A percentile compares a stretch with the other conserved stretches of the same genome.
Conservation (phyloP, 2,113 vertebrate species). For the Sphaerodactylus townsendi region DNA sequence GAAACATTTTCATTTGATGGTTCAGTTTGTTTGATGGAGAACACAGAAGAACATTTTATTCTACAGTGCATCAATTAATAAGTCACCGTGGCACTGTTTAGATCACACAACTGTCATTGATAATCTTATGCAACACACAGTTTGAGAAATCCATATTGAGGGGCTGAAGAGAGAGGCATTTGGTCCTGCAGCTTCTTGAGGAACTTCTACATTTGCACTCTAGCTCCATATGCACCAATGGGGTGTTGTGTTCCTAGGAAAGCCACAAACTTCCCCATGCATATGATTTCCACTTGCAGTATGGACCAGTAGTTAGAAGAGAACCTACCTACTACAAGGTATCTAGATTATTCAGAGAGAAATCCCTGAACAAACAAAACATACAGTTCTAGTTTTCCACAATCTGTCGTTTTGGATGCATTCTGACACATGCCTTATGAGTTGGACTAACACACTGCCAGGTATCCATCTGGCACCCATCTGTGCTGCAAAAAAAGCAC, state of each 20-base stretch:
- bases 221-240: background rate
- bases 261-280: too few relatives aligned
- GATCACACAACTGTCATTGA: background rate
- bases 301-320: background rate
- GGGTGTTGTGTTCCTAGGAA: too few relatives aligned
- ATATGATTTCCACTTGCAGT: too few relatives aligned
- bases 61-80: background rate
- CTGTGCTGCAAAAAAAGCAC: background rate
- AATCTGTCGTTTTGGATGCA: background rate
- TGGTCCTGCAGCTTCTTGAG: background rate
- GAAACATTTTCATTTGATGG: background rate
- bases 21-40: background rate
- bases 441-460: background rate
- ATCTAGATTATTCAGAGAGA: background rate
- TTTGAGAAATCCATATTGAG: background rate
- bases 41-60: background rate
- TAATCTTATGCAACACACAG: background rate
- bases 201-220: too few relatives aligned
- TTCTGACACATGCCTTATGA: background rate
- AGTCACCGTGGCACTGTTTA: background rate
- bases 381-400: background rate
- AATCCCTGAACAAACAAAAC: background rate
- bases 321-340: background rate
- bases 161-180: background rate
- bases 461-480: too few relatives aligned